These are phyloP conservation scores for Callinectes sapidus DNA, from an alignment of 2,888 invertebrate species.

Conservation along the genomic window DNA sequence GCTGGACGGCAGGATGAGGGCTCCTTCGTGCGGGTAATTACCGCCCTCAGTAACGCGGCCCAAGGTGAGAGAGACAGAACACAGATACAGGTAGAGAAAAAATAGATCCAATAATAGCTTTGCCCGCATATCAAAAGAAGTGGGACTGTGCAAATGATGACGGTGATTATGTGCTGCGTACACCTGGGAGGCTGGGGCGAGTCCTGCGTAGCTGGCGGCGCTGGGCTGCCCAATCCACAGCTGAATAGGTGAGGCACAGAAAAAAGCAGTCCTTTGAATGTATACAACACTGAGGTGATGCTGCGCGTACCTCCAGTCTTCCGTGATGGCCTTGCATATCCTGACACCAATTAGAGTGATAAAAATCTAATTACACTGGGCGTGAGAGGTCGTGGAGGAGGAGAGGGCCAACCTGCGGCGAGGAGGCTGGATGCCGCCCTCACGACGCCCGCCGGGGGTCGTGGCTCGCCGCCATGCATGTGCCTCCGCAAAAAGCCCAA, in stretches of 20 bases:
- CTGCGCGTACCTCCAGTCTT: not conserved
- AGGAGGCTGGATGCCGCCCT: slow-evolving; percentile 33
- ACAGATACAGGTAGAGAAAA: slow-evolving; percentile 20
- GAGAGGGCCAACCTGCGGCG: slow-evolving; percentile 20
- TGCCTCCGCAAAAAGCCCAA: slow-evolving; percentile 14
- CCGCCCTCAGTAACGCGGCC: slow-evolving; percentile 44
- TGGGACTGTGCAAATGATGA: slow-evolving; percentile 36
- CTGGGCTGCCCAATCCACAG: not conserved
- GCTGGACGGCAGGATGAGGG: not conserved
- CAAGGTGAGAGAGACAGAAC: slow-evolving; percentile 33
- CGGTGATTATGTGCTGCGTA: slow-evolving; percentile 30
- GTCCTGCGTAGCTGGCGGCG: slow-evolving; percentile 8
- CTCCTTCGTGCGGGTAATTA: slow-evolving; percentile 55
- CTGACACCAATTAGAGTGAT: slow-evolving; percentile 30
- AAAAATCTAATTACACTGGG: slow-evolving; percentile 31
- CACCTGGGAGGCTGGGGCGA: slow-evolving; percentile 26
- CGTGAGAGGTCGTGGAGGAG: slow-evolving; percentile 20
- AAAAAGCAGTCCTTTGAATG: not conserved
- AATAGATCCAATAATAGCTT: slow-evolving; percentile 46
- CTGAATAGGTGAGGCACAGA: not conserved
- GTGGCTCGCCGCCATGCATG: slow-evolving; percentile 18
- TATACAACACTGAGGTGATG: not conserved
- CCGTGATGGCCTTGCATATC: slow-evolving; percentile 34
- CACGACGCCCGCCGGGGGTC: slow-evolving; percentile 32
- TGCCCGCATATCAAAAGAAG: slow-evolving; percentile 37